Percentiles rank a stretch among this genome's conserved stretches.
phyloP scores from a whole-genome alignment of 1,140 invertebrate genomes.

The Anadara kagoshimensis region DNA sequence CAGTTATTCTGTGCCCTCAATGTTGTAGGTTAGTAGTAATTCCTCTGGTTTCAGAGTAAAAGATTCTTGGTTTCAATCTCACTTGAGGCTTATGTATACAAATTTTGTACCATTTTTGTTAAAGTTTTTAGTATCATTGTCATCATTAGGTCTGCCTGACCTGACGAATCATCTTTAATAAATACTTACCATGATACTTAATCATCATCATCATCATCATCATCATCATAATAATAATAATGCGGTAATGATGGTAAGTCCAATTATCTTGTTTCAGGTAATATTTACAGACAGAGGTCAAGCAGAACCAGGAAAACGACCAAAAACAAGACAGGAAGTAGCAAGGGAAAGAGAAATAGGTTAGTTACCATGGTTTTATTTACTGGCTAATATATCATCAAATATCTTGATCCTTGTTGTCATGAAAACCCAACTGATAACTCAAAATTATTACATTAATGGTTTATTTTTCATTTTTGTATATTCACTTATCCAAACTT shows the following conservation, averaged over 20 bases:
- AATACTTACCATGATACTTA: not conserved
- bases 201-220: too few species aligned
- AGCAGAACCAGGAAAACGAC: slow-evolving; percentile 25
- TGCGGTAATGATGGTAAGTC: too few species aligned
- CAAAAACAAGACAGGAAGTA: slow-evolving; percentile 45
- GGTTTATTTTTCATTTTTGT: slow-evolving; percentile 24
- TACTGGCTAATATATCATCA: too few species aligned
- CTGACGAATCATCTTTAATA: not conserved
- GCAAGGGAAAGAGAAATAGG: slow-evolving; percentile 48
- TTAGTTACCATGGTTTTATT: slow-evolving; percentile 19
- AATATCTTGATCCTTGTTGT: too few species aligned
- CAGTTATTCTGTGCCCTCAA: too few species aligned
- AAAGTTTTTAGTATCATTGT: not conserved
- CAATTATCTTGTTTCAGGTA: slow-evolving; percentile 44
- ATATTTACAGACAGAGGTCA: slow-evolving; percentile 51
- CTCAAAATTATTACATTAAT: slow-evolving; percentile 14
- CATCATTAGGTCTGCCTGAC: not conserved
- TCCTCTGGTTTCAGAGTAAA: too few species aligned
- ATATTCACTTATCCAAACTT: not conserved
- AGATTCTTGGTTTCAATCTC: too few species aligned
- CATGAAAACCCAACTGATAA: too few species aligned
- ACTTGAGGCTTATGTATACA: not conserved
- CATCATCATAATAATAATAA: too few species aligned
- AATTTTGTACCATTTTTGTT: not conserved
- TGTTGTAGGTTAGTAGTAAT: too few species aligned